Evolutionary conservation across 2,888 invertebrate genomes (phyloP), one percentile per base, ranked within the genome.

Genomic region (Oscheius sp.): DNA sequence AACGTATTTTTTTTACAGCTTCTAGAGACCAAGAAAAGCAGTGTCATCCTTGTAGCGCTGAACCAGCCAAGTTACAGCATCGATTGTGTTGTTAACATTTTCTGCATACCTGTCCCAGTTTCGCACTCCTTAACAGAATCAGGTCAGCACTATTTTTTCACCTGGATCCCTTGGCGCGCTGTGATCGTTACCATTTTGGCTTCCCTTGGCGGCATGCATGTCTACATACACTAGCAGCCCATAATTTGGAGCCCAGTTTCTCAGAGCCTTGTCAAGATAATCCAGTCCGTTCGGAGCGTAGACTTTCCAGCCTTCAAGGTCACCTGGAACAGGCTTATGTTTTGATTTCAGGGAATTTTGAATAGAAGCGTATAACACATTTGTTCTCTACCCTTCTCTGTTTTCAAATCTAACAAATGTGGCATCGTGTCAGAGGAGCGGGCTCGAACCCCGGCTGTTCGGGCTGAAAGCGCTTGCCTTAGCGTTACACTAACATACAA

Each of bases 161-260:
- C 63, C 48, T 48, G 47, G 63, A 47, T 48, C 50, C 5, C 13
- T 29, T 5, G 63, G 63, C 1, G 63, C 47, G 13, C 42, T 42
- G 32, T 63, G 47, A 47, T 63, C 63, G 5, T 63, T 47, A 47
- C 63, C 63, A 47, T 63, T 63, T 50, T 63, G 63, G 32, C 48
- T 48, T 2, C 63, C 63, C 11, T 63, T 63, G 1, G 63, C 63
- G 13, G 63, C 63, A 42, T 63, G 63, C 29, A 63, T 13, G 29
- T 47, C 29, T n/a, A 63, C n/a, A 47, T 37, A 42, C 7, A 63
- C 63, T 9, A 63, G 21, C 4, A 63, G 21, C 10, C 37, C 37
- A 21, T 63, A 7, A 7, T 33, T 47, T 11, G 63, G 63, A 48
- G 48, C 63, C 63, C 63, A 63, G 2, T 47, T 48, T 10, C 63